Conservation (phyloP, 2,888 invertebrate species). For the Stenolophus ochropezus region DNA sequence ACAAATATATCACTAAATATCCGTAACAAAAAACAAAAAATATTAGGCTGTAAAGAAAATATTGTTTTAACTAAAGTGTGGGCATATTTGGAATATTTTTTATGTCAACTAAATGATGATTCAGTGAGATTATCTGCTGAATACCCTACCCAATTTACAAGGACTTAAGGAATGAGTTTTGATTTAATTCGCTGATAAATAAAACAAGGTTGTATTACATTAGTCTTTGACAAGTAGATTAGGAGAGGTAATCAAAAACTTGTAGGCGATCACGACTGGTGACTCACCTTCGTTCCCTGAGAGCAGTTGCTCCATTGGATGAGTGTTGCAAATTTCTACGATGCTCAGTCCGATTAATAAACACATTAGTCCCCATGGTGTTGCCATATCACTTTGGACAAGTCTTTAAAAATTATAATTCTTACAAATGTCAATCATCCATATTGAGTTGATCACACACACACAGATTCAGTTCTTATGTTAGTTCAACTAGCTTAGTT, state of each 20-base stretch:
- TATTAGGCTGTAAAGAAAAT: no score
- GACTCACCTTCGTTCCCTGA: conserved; percentile 72
- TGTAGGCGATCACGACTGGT: conserved; percentile 66
- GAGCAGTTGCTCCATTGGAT: conserved; percentile 70
- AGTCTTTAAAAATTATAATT: conserved; percentile 58
- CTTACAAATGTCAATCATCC: conserved; percentile 59
- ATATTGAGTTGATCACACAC: conserved; percentile 59
- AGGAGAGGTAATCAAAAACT: conserved; percentile 62
- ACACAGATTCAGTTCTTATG: conserved; percentile 53
- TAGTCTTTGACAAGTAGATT: conserved; percentile 40
- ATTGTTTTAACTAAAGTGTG: not conserved
- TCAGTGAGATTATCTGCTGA: conserved; percentile 14
- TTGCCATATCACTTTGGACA: conserved; percentile 65
- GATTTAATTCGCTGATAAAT: conserved; percentile 25
- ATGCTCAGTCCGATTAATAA: conserved; percentile 69
- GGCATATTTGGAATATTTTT: not conserved
- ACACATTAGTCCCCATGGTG: conserved; percentile 69
- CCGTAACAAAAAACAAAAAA: not conserved
- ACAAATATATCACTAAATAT: not conserved
- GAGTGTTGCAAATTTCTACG: conserved; percentile 71
- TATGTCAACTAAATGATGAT: conserved; percentile 18
- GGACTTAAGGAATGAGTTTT: conserved; percentile 4
- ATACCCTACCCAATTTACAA: not conserved
- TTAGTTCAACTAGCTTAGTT: conserved; percentile 27
- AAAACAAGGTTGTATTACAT: conserved; percentile 34